These are phyloP conservation scores for Hirundichthys speculiger DNA, from an alignment of 2,113 vertebrate species.

Conservation along the genomic window DNA sequence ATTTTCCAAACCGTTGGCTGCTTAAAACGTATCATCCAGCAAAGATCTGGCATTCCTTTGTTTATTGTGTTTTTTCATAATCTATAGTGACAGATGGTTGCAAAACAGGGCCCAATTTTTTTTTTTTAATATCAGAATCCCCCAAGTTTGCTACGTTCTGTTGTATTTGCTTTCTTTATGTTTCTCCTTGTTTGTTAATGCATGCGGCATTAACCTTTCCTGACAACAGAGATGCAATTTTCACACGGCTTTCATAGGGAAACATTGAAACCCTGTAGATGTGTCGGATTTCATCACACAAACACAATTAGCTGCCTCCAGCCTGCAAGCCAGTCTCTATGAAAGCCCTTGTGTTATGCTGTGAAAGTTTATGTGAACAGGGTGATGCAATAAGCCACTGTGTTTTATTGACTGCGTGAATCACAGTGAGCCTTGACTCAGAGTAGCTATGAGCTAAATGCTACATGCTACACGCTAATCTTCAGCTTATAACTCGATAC, in stretches of 20 bases:
- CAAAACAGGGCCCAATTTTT: too few species aligned
- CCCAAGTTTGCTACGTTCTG: too few species aligned
- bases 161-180: neutral
- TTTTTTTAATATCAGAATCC: too few species aligned
- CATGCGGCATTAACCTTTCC: too few species aligned
- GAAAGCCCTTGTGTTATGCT: slow-evolving; percentile 43
- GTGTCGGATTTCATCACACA: slow-evolving; percentile 37
- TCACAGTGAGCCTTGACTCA: slow-evolving; percentile 64
- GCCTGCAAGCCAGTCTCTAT: slow-evolving; percentile 24
- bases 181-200: neutral
- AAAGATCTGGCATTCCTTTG: too few species aligned
- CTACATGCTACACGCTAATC: slow-evolving; percentile 76
- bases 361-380: slow-evolving; percentile 55
- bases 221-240: neutral
- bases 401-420: slow-evolving; percentile 72
- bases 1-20: slow-evolving; percentile 21
- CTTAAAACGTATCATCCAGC: neutral
- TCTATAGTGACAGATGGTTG: too few species aligned
- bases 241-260: neutral
- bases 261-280: neutral
- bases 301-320: slow-evolving; percentile 7
- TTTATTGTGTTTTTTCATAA: too few species aligned
- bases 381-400: slow-evolving; percentile 60
- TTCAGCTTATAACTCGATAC: slow-evolving; percentile 85
- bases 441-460: slow-evolving; percentile 59